Percentiles rank a stretch among this genome's conserved stretches.
phyloP scores from a whole-genome alignment of 2,888 invertebrate species.

The Melanargia galathea region DNA sequence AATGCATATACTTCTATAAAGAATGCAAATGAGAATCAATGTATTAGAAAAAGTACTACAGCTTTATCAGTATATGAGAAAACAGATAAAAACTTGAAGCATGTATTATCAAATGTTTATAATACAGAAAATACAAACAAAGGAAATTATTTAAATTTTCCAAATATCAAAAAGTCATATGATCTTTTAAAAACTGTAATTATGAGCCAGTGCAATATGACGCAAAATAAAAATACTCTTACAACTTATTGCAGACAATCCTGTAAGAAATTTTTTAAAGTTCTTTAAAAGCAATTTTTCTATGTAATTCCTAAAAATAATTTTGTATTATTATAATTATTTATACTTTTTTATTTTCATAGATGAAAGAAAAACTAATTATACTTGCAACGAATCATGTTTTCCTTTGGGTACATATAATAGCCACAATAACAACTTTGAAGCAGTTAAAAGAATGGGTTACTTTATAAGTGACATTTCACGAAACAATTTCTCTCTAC shows the following conservation, averaged over 20 bases:
- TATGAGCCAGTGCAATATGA: slow-evolving; percentile 9
- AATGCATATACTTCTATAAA: slow-evolving; percentile 5
- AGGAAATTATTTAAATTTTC: not conserved
- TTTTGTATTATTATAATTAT: slow-evolving; percentile 35
- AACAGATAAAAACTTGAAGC: not conserved
- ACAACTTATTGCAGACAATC: slow-evolving; percentile 2
- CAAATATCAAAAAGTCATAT: slow-evolving; percentile 51
- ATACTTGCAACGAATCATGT: slow-evolving; percentile 1
- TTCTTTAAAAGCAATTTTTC: not conserved
- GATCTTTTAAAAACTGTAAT: slow-evolving; percentile 60
- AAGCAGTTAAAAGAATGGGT: slow-evolving; percentile 32
- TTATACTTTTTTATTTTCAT: not conserved
- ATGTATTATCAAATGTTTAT: not conserved
- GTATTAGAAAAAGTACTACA: not conserved
- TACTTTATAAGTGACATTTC: slow-evolving; percentile 46
- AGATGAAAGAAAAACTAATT: slow-evolving; percentile 3
- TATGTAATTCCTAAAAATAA: not conserved
- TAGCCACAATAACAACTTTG: slow-evolving; percentile 25
- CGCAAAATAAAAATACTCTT: slow-evolving; percentile 4
- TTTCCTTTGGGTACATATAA: slow-evolving; percentile 26
- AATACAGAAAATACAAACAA: not conserved
- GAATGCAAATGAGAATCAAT: not conserved
- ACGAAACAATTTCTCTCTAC: slow-evolving; percentile 49
- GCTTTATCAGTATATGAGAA: not conserved
- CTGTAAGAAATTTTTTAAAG: not conserved